Evolutionary conservation across 53 echinoderm and acorn worm genomes (phyloP).

Genomic region (Antedon mediterranea): DNA sequence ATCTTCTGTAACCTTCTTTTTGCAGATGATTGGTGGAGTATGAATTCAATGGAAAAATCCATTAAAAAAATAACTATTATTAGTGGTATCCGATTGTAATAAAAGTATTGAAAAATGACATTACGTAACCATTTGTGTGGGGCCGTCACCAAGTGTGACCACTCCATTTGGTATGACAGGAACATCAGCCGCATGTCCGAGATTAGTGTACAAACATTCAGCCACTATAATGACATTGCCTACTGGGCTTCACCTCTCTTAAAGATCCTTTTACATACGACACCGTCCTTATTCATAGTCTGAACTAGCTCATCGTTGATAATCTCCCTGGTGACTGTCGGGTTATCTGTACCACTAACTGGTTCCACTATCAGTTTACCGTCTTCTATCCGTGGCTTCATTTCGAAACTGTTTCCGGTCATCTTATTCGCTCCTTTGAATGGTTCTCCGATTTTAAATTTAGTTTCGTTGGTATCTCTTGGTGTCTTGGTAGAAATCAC

Average conservation of each 20-base stretch:
- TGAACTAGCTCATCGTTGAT: background rate
- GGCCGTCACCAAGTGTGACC: too few species aligned
- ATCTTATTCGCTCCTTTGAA: slow-evolving; percentile 2
- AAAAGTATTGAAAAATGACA: too few species aligned
- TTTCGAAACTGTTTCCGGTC: background rate
- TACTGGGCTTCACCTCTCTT: background rate
- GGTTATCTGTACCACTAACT: background rate
- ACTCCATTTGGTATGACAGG: too few species aligned
- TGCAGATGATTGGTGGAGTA: too few species aligned
- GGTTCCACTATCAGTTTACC: background rate
- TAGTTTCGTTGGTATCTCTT: background rate
- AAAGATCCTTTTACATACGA: background rate
- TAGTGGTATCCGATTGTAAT: too few species aligned
- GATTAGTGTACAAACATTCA: too few species aligned
- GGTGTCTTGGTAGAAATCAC: background rate
- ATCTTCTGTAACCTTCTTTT: too few species aligned
- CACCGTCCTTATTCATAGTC: background rate
- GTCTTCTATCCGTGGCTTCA: background rate
- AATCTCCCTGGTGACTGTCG: background rate
- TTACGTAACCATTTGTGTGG: too few species aligned
- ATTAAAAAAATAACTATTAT: too few species aligned
- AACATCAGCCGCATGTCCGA: too few species aligned
- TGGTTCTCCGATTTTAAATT: slow-evolving; percentile 5
- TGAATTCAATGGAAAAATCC: too few species aligned
- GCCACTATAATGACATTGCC: too few species aligned